Conservation (phyloP, 2,888 invertebrate species). For the Gibbula magus region DNA sequence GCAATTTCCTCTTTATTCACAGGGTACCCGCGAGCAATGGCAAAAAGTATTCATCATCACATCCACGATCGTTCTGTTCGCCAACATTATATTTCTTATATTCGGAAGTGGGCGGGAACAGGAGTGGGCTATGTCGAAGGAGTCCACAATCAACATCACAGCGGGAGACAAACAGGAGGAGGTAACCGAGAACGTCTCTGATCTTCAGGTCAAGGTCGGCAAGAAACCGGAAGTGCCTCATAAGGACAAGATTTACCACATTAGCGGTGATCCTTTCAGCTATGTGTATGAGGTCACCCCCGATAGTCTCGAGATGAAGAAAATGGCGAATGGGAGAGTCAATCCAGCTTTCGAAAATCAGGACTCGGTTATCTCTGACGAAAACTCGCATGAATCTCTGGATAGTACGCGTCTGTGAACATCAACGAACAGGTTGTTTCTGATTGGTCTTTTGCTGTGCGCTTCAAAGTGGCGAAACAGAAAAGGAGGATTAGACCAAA, state of each 20-base stretch:
- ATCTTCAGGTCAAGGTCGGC: neutral
- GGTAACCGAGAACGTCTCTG: neutral
- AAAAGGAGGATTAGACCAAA: no score
- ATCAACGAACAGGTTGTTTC: no score
- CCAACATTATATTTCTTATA: neutral
- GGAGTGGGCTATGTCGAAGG: conserved; percentile 12
- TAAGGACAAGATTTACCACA: neutral
- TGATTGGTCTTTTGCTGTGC: no score
- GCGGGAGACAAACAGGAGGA: neutral
- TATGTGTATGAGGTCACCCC: neutral
- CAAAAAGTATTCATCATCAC: conserved; percentile 19
- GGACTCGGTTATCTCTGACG: neutral
- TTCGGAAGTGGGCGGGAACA: conserved; percentile 27
- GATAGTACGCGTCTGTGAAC: neutral
- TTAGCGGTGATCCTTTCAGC: neutral
- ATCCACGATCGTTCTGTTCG: neutral
- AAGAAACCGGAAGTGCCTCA: neutral
- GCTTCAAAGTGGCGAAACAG: no score
- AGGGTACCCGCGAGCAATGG: neutral
- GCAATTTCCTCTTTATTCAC: neutral
- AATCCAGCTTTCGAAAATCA: neutral
- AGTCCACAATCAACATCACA: neutral
- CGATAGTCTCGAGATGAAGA: neutral
- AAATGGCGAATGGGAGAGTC: neutral
- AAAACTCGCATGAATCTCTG: neutral